These are phyloP conservation scores for Nerophis lumbriciformis DNA, from an alignment of 2,113 vertebrate genomes.

Conservation along the genomic window DNA sequence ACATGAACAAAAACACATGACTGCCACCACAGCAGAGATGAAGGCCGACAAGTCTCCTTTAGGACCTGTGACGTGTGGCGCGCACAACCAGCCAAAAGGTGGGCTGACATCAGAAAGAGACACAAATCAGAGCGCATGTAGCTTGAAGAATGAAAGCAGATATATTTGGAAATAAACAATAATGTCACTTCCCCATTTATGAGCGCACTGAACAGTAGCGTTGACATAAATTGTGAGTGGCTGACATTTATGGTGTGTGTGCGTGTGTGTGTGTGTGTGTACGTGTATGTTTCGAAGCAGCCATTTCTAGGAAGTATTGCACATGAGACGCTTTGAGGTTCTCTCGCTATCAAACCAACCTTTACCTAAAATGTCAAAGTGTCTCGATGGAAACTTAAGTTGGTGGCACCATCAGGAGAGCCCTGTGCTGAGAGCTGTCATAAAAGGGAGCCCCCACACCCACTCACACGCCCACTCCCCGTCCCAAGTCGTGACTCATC, in stretches of 20 bases:
- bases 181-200: conserved; percentile 25
- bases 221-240: conserved; percentile 43
- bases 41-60: conserved; percentile 24
- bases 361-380: conserved; percentile 29
- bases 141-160: conserved; percentile 15
- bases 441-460: conserved; percentile 62
- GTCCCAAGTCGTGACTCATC: conserved; percentile 50
- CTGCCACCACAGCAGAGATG: conserved; percentile 23
- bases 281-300: conserved; percentile 6
- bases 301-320: conserved; percentile 50
- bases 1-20: conserved; percentile 40
- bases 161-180: conserved; percentile 25
- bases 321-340: conserved; percentile 33
- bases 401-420: conserved; percentile 56
- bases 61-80: conserved; percentile 30
- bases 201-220: conserved; percentile 11
- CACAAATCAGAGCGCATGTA: conserved; percentile 6
- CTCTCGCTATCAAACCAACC: conserved; percentile 28
- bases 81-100: conserved; percentile 22
- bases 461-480: conserved; percentile 43
- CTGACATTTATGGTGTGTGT: conserved; percentile 53
- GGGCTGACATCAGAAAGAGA: conserved; percentile 24
- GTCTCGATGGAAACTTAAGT: conserved; percentile 54
- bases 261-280: conserved; percentile 18
- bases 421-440: conserved; percentile 64